phyloP scores from a whole-genome alignment of 2,113 vertebrate genomes.

The Sylvilagus bachmani region DNA sequence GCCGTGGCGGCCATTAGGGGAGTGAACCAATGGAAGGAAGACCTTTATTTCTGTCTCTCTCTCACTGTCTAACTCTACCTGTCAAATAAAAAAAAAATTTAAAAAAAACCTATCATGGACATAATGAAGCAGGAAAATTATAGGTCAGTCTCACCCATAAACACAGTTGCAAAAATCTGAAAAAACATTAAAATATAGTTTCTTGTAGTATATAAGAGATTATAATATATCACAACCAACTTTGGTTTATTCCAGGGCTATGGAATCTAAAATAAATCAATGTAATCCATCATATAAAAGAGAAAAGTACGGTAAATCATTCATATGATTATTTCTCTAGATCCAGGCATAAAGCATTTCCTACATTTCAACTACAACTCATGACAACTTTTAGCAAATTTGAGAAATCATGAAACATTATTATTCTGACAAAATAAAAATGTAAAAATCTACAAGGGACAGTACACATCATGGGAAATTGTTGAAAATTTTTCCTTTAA shows the following conservation, averaged over 20 bases:
- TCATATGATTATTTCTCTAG: background rate
- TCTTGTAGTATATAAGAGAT: background rate
- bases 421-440: too few relatives aligned
- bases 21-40: too few relatives aligned
- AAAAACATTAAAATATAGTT: background rate
- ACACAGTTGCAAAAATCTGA: background rate
- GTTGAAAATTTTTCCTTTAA: too few relatives aligned
- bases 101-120: background rate
- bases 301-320: background rate
- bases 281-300: background rate
- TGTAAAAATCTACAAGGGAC: too few relatives aligned
- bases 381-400: too few relatives aligned
- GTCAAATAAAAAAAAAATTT: too few relatives aligned
- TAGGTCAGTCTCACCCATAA: background rate
- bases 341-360: background rate
- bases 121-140: background rate
- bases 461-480: too few relatives aligned
- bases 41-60: too few relatives aligned
- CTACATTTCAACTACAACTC: background rate
- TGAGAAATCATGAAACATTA: too few relatives aligned
- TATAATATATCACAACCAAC: background rate
- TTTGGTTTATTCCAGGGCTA: background rate
- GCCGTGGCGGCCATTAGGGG: too few relatives aligned
- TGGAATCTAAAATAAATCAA: background rate
- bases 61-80: too few relatives aligned